These are phyloP conservation scores for Psephotus haematonotus DNA, from an alignment of 2,113 vertebrate genomes.

Conservation along the genomic window DNA sequence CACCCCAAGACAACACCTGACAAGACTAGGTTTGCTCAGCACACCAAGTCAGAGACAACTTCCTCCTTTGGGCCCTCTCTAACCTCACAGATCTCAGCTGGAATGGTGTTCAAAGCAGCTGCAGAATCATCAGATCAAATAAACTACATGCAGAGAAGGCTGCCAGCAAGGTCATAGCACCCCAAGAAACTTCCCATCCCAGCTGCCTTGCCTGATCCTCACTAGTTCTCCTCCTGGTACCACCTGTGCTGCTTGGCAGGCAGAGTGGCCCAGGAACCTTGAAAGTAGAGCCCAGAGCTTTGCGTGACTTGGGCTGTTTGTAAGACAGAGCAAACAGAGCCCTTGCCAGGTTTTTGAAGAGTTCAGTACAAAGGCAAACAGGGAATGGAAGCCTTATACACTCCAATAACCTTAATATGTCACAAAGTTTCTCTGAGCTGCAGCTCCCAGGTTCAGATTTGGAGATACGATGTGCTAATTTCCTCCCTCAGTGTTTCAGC, in stretches of 20 bases:
- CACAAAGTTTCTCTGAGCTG: neutral
- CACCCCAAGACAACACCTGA: neutral
- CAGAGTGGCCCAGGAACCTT: neutral
- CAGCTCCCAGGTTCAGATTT: neutral
- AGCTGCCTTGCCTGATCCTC: neutral
- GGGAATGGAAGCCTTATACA: neutral
- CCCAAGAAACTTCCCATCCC: neutral
- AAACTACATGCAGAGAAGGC: neutral
- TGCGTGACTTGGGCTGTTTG: neutral
- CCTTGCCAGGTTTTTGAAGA: neutral
- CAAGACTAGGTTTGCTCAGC: neutral
- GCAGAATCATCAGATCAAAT: neutral
- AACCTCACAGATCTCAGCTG: neutral
- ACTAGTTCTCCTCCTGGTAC: neutral
- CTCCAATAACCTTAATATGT: neutral
- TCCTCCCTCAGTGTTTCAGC: neutral
- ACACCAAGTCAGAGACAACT: neutral
- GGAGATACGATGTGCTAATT: neutral
- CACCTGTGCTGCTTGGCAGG: neutral
- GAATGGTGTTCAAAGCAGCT: neutral
- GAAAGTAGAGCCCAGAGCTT: neutral
- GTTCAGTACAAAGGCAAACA: neutral
- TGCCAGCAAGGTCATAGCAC: neutral
- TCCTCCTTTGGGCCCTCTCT: neutral
- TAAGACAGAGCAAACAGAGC: neutral